Conservation (phyloP, 2,113 vertebrate species). For the Cyphomyrus plagiostoma region DNA sequence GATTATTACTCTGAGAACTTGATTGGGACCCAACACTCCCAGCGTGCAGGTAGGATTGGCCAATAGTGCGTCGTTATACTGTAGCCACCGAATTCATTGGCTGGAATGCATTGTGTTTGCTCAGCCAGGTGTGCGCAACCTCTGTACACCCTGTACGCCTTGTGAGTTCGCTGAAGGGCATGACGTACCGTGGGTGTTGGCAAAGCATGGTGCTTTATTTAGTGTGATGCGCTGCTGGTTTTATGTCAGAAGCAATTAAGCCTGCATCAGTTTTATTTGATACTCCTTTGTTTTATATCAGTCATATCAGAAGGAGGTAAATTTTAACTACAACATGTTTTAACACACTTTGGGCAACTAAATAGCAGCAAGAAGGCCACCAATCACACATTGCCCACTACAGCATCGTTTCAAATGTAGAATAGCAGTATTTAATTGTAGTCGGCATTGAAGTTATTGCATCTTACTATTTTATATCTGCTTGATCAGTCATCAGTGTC, state of each 20-base stretch:
- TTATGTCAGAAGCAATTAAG: background rate
- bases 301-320: background rate
- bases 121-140: slow-evolving; percentile 40
- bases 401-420: background rate
- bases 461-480: background rate
- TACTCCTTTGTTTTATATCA: background rate
- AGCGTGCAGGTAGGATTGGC: background rate
- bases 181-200: background rate
- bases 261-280: background rate
- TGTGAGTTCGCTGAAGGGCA: background rate
- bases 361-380: background rate
- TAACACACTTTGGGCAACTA: background rate
- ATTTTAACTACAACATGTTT: background rate
- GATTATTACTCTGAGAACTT: background rate
- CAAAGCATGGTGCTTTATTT: background rate
- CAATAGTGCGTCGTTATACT: background rate
- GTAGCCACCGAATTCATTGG: slow-evolving; percentile 17
- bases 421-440: background rate
- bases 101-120: slow-evolving; percentile 61
- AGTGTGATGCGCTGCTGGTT: background rate
- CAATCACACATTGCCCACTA: background rate
- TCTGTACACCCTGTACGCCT: slow-evolving; percentile 20
- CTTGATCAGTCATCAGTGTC: background rate
- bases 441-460: background rate
- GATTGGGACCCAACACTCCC: background rate